These are phyloP conservation scores for Glyphotaelius pellucidus DNA, from an alignment of 2,888 invertebrate species.

Conservation along the genomic window DNA sequence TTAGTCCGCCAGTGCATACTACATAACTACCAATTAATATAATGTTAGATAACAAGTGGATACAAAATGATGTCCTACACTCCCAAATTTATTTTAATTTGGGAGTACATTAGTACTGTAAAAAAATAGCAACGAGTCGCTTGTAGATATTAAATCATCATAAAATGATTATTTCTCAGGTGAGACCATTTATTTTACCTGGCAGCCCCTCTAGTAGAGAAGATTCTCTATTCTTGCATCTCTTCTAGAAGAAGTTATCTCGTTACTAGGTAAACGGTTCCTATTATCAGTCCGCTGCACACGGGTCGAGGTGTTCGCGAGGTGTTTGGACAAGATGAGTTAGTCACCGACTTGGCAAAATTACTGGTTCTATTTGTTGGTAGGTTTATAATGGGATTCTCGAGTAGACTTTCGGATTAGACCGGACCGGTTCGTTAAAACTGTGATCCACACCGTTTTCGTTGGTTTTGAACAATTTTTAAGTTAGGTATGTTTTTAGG, in stretches of 20 bases:
- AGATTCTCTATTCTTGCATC: not conserved
- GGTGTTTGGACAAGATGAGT: not conserved
- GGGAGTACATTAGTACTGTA: no score
- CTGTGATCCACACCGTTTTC: not conserved
- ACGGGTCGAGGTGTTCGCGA: not conserved
- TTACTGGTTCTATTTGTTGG: not conserved
- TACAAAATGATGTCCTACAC: no score
- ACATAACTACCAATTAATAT: no score
- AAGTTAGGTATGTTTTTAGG: no score
- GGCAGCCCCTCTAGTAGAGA: not conserved
- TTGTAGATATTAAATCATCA: no score
- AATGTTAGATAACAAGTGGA: no score
- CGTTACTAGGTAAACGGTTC: not conserved
- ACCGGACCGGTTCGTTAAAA: not conserved
- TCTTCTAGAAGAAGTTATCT: not conserved
- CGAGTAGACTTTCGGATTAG: not conserved
- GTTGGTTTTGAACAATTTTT: not conserved
- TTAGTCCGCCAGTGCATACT: no score
- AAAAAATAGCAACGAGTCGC: no score
- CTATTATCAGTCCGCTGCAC: not conserved
- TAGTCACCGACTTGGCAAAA: not conserved
- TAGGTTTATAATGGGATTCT: conserved; percentile 2
- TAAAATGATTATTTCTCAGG: not conserved
- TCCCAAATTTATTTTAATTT: no score
- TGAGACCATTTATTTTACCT: not conserved